Evolutionary conservation across 2,888 invertebrate genomes (phyloP), one percentile per base, ranked within the genome.

Genomic region (Rhagonycha fulva): DNA sequence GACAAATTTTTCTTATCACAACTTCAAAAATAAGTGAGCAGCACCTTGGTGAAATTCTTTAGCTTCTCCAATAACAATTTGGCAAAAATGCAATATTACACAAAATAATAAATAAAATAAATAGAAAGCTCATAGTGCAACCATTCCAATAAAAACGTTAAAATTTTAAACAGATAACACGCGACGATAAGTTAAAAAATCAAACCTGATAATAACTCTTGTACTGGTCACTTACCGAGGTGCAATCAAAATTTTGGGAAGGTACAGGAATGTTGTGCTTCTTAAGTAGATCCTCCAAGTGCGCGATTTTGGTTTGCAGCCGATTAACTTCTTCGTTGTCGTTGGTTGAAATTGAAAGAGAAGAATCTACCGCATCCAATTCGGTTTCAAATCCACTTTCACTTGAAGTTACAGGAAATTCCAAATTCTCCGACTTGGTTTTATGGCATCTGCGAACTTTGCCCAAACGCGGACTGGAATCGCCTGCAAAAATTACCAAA

Each of bases 391-490:
- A 86, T 12, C 88, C 88, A 77, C 87, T 88, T 76, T 88, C 87
- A 79, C 86, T 87, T 3, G 86, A 86, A 4, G 84, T 82, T 66
- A 86, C 84, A 4, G 85, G 86, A 24, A 85, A 80, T 79, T 89
- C 89, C 84, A 81, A 86, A 85, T 28, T 86, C 81, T 83, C 89
- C 85, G 76, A 87, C 85, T 84, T 86, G 62, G 88, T 87, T 62
- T 88, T 88, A 79, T 88, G 89, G 82, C 90, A 91, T 83, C 91
- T 91, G 68, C 92, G 88, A 63, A 91, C 88, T 86, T 92, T 92
- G 23, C 91, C 91, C 77, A 91, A 83, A 3, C 91, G 87, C 4
- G 92, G 92, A 85, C 91, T 91, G 83, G 87, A 85, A 88, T 90
- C 85, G 88, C 90, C 80, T 88, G 82, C 5, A 73, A 73, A 19